Evolutionary conservation across 2,888 invertebrate genomes (phyloP).

Genomic region (Cynaeus angustus): DNA sequence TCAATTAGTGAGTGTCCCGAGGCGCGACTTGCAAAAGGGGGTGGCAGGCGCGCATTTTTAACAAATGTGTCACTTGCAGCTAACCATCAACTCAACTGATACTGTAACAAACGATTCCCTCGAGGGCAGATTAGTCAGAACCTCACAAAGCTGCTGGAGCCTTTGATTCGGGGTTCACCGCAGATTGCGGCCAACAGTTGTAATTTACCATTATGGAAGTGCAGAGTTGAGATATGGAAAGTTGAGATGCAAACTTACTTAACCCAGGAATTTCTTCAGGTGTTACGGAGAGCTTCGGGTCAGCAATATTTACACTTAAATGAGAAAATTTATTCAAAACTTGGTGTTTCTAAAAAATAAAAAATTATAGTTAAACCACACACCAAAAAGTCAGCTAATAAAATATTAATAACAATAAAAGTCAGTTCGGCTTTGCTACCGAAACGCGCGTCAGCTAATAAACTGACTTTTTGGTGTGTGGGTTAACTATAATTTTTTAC

Average conservation of each 20-base stretch:
- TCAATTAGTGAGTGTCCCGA: slow-evolving; percentile 66
- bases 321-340: no score
- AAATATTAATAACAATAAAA: no score
- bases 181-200: slow-evolving; percentile 51
- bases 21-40: slow-evolving; percentile 51
- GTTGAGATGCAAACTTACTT: slow-evolving; percentile 26
- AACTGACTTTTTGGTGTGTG: no score
- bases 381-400: no score
- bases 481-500: no score
- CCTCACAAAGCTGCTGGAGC: slow-evolving; percentile 58
- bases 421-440: no score
- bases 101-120: slow-evolving; percentile 66
- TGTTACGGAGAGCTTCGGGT: neutral
- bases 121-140: slow-evolving; percentile 59
- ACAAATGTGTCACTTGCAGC: slow-evolving; percentile 70
- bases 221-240: slow-evolving; percentile 7
- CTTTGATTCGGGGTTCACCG: slow-evolving; percentile 47
- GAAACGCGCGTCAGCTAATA: no score
- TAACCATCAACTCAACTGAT: slow-evolving; percentile 60
- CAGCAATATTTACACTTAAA: no score
- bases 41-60: slow-evolving; percentile 64
- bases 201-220: slow-evolving; percentile 41
- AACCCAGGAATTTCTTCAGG: neutral
- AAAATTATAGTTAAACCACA: no score
- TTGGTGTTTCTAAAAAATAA: no score